A percentile compares a stretch with the other conserved stretches of the same genome.
Conservation (phyloP, 2,888 invertebrate genomes). For the Parascotia fuliginaria region DNA sequence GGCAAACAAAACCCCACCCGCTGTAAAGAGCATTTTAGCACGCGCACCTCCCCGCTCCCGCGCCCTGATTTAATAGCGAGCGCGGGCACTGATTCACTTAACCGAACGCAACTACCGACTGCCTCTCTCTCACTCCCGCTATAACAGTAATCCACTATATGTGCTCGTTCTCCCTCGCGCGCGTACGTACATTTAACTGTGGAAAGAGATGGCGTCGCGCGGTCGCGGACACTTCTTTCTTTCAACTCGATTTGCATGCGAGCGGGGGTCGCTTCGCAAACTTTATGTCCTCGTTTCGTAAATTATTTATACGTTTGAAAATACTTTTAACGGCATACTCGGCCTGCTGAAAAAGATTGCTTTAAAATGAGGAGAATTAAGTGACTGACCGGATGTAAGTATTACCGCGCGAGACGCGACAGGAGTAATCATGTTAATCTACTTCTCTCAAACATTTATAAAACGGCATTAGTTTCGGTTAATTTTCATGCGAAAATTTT, state of each 20-base stretch:
- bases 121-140: constrained; percentile 70
- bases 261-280: constrained; percentile 80
- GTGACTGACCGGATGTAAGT: constrained; percentile 71
- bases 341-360: constrained; percentile 77
- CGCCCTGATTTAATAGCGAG: constrained; percentile 84
- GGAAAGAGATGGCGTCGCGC: constrained; percentile 71
- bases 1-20: constrained; percentile 84
- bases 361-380: constrained; percentile 75
- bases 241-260: constrained; percentile 84
- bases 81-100: constrained; percentile 86
- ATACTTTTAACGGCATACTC: constrained; percentile 81
- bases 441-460: constrained; percentile 48
- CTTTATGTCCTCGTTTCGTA: constrained; percentile 85
- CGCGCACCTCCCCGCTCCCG: constrained; percentile 75
- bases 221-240: constrained; percentile 78
- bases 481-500: constrained; percentile 35
- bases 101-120: constrained; percentile 80
- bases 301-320: constrained; percentile 84
- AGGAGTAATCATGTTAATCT: constrained; percentile 61
- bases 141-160: constrained; percentile 47
- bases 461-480: constrained; percentile 26
- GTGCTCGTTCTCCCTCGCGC: constrained; percentile 50
- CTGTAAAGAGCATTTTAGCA: constrained; percentile 83
- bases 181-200: constrained; percentile 41
- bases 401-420: constrained; percentile 60